A percentile compares a stretch with the other conserved stretches of the same genome.
These are phyloP conservation scores for Otus sunia DNA, from an alignment of 2,113 vertebrate genomes.

Conservation along the genomic window DNA sequence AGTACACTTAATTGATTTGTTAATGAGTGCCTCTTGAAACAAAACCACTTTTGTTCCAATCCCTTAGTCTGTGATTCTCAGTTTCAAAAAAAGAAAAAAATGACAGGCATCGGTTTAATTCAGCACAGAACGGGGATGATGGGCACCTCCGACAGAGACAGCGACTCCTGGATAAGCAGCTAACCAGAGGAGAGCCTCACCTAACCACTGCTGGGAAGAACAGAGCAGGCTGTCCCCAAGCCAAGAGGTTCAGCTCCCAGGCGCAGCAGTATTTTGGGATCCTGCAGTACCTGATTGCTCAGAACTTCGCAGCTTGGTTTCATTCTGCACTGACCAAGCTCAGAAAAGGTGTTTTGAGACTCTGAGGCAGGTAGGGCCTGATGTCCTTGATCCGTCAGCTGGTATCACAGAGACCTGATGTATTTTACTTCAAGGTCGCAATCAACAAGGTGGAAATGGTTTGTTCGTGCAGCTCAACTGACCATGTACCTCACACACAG, in stretches of 20 bases:
- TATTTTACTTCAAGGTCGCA: neutral
- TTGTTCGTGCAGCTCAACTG: neutral
- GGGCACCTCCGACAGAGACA: neutral
- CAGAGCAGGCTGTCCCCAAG: neutral
- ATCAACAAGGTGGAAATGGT: neutral
- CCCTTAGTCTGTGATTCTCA: neutral
- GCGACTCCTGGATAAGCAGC: neutral
- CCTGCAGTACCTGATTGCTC: neutral
- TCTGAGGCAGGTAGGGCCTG: neutral
- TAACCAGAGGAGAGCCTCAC: neutral
- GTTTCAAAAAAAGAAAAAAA: neutral
- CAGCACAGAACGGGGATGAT: neutral
- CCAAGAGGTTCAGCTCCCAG: neutral
- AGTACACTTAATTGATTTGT: neutral
- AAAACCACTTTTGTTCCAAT: neutral
- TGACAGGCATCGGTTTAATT: neutral
- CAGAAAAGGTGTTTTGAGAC: neutral
- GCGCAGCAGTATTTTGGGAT: neutral
- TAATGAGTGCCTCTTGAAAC: neutral
- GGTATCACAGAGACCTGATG: neutral
- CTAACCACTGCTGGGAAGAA: accelerated
- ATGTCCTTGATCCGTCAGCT: neutral
- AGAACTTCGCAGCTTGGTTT: neutral
- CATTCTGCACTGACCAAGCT: neutral
- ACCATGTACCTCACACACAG: neutral